Conservation (phyloP, 2,113 vertebrate species). For the Tragulus kanchil region DNA sequence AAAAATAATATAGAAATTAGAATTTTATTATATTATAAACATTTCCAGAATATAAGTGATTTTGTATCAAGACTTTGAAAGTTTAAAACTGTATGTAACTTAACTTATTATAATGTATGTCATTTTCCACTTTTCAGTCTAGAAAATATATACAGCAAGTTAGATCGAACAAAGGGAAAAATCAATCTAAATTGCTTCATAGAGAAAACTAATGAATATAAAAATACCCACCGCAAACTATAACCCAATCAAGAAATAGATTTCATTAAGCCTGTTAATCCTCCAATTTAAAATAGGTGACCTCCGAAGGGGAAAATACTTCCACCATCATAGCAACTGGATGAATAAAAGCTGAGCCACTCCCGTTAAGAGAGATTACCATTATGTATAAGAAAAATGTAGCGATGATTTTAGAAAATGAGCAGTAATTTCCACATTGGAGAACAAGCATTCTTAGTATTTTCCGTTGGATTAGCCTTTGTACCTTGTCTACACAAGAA, state of each 20-base stretch:
- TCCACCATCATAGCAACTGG: conserved; percentile 13
- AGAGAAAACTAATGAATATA: conserved; percentile 70
- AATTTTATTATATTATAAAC: conserved; percentile 76
- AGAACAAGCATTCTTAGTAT: conserved; percentile 31
- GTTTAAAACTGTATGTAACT: conserved; percentile 56
- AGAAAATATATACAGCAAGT: conserved; percentile 51
- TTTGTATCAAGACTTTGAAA: conserved; percentile 36
- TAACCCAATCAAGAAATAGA: conserved; percentile 71
- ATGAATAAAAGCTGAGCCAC: conserved; percentile 57
- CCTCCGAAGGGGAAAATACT: conserved; percentile 62
- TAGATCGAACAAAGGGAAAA: conserved; percentile 44
- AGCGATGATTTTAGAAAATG: conserved; percentile 58
- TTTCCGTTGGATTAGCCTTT: conserved; percentile 4
- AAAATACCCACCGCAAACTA: conserved; percentile 63
- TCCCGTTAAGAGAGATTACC: conserved; percentile 42
- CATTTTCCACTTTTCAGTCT: conserved; percentile 70
- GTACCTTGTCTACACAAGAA: conserved; percentile 8
- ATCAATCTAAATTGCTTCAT: conserved; percentile 64
- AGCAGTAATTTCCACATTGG: conserved; percentile 54
- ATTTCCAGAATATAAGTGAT: conserved; percentile 76
- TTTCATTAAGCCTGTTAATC: conserved; percentile 56
- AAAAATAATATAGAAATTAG: conserved; percentile 71
- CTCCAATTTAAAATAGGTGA: conserved; percentile 69
- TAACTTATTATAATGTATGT: conserved; percentile 66
- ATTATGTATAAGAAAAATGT: conserved; percentile 56